Percentiles rank a stretch among this genome's conserved stretches.
These are phyloP conservation scores for Oscheius sp. DNA, from an alignment of 2,888 invertebrate species.

Conservation along the genomic window DNA sequence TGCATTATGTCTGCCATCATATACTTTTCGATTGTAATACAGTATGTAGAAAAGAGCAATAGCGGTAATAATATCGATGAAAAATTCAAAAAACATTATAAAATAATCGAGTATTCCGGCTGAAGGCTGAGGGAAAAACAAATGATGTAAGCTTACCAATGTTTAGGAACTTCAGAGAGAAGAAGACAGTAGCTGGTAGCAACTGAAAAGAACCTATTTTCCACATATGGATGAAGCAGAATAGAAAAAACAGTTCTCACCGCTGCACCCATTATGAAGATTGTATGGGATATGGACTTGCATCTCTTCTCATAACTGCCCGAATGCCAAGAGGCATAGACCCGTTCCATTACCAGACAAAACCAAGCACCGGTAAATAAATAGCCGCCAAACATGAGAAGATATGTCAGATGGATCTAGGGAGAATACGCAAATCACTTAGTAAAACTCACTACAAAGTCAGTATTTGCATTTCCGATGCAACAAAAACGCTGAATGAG, in stretches of 20 bases:
- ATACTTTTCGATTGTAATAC: constrained; percentile 1
- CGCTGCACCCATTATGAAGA: background rate
- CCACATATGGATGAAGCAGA: too few relatives aligned
- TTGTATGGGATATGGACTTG: background rate
- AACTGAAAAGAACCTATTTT: too few relatives aligned
- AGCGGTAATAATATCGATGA: constrained; percentile 4
- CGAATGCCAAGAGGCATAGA: constrained; percentile 1
- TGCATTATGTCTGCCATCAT: constrained; percentile 5
- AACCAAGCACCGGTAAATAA: constrained; percentile 15
- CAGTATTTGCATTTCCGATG: constrained; percentile 12
- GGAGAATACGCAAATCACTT: too few relatives aligned
- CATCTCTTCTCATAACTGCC: constrained; percentile 15
- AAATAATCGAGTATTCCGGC: background rate
- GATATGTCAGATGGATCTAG: constrained; percentile 8
- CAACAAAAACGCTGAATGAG: constrained; percentile 12
- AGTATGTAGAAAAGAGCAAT: constrained; percentile 7
- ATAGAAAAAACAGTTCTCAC: background rate
- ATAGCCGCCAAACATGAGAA: background rate
- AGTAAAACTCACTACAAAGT: background rate
- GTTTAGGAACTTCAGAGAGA: background rate
- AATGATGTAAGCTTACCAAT: background rate
- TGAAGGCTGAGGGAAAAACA: background rate
- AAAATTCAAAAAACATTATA: background rate
- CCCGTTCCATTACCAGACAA: constrained; percentile 9
- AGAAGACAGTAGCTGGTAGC: background rate